Conservation (phyloP, 2,888 invertebrate genomes). For the Parelbella ahira region DNA sequence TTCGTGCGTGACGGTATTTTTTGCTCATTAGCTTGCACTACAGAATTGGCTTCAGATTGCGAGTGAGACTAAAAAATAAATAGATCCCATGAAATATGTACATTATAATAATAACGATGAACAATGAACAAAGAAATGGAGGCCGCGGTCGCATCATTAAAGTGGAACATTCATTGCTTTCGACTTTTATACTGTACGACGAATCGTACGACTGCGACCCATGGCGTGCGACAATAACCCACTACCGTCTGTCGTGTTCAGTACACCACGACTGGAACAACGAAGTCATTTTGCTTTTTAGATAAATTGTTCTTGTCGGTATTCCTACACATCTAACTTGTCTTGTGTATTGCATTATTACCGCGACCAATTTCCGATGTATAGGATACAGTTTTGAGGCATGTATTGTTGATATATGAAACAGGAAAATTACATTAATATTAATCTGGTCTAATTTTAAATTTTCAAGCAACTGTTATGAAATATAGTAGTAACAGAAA, state of each 20-base stretch:
- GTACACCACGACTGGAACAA: constrained; percentile 12
- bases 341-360: constrained; percentile 1
- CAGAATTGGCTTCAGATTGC: constrained; percentile 18
- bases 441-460: too few species aligned
- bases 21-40: constrained; percentile 20
- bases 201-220: constrained; percentile 12
- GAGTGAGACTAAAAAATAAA: constrained; percentile 40
- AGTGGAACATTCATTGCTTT: constrained; percentile 19
- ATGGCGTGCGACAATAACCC: constrained; percentile 12
- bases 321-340: constrained; percentile 14
- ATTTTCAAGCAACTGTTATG: too few species aligned
- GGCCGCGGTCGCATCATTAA: constrained; percentile 37
- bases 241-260: constrained; percentile 17
- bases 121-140: constrained; percentile 36
- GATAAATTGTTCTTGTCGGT: constrained; percentile 19
- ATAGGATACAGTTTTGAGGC: too few species aligned
- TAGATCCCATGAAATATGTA: constrained; percentile 41
- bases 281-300: constrained; percentile 14
- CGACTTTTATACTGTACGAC: constrained; percentile 5
- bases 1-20: constrained; percentile 21
- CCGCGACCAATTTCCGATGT: too few species aligned
- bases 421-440: too few species aligned
- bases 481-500: too few species aligned
- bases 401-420: too few species aligned
- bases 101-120: constrained; percentile 43